Evolutionary conservation across 1,140 invertebrate genomes (phyloP).

Genomic region (Hylyphantes graminicola): DNA sequence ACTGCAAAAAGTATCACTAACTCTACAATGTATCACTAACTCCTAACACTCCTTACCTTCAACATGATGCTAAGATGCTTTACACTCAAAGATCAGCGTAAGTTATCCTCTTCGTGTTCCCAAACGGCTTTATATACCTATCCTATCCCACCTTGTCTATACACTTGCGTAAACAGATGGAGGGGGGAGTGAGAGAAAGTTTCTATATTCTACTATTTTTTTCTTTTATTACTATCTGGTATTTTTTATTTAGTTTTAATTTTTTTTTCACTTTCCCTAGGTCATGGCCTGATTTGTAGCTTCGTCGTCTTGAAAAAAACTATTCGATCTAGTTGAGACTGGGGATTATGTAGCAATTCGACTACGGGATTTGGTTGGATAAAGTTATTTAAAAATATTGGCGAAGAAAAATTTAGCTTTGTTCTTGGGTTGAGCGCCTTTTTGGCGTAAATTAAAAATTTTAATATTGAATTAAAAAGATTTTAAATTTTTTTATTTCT

Average conservation of each 20-base stretch:
- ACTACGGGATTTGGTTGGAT: no score
- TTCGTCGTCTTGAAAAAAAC: conserved; percentile 25
- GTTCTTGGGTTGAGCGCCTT: no score
- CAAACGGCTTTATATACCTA: conserved; percentile 31
- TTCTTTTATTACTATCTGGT: background rate
- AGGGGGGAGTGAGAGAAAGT: conserved; percentile 20
- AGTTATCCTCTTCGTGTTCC: background rate
- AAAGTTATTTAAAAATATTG: no score
- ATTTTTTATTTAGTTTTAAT: conserved; percentile 14
- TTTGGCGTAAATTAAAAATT: no score
- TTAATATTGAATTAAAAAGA: no score
- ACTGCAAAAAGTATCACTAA: no score
- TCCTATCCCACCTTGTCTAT: conserved; percentile 17
- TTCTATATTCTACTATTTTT: conserved; percentile 42
- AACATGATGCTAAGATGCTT: conserved; percentile 41
- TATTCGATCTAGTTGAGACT: conserved; percentile 35
- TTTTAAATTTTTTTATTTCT: no score
- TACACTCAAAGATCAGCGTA: conserved; percentile 7
- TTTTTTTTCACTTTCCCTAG: conserved; percentile 59
- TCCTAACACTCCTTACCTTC: conserved; percentile 33
- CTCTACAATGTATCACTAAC: no score
- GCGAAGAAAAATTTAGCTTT: no score
- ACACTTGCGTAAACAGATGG: conserved; percentile 42
- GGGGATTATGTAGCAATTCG: no score
- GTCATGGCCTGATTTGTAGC: conserved; percentile 50